Evolutionary conservation across 2,113 vertebrate genomes (phyloP), one percentile per base, ranked within the genome.

Genomic region (Tangachromis dhanisi): DNA sequence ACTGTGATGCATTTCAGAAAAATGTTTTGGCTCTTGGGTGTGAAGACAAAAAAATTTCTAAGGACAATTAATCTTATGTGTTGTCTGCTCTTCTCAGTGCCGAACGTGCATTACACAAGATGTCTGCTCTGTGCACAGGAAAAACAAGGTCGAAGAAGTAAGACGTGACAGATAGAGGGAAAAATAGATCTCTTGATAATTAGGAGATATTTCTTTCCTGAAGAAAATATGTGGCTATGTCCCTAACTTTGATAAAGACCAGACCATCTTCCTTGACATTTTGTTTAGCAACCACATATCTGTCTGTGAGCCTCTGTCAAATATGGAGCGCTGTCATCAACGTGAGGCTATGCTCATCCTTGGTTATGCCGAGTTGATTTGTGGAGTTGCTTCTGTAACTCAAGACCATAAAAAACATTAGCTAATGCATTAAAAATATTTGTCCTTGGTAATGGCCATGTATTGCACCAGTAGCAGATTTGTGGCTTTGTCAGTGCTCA

Each of bases 251-350:
- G 95, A 96, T 79, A 87, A 93, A 90, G 91, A 89, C 84, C 95
- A 95, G 94, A 91, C 89, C 57, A 68, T 76, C 81, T 86, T 90
- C n/a, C 16, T 88, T 95, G 95, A 93, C 95, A 93, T 93, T 92
- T 93, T 95, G 94, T 96, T 94, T 92, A 93, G 93, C 85, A 92
- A 91, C 91, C 89, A 83, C 94, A 94, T 91, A 91, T 92, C 94
- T 95, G 93, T 86, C 92, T 12, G 61, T 3, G 83, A 80, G 93
- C 94, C 92, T 91, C 84, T 16, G 83, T 94, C 91, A 89, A 95
- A 93, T 93, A 93, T 90, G 92, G 94, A 93, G 83, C 7, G 49
- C 91, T 88, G 91, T 93, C 94, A 93, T 89, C 89, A 61, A 55
- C 38, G 53, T 49, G 35, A 83, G 86, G 85, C 89, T 81, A 81